Base-by-base conservation (phyloP, 2,888 invertebrate genomes). In the Macrophya alboannulata region DNA sequence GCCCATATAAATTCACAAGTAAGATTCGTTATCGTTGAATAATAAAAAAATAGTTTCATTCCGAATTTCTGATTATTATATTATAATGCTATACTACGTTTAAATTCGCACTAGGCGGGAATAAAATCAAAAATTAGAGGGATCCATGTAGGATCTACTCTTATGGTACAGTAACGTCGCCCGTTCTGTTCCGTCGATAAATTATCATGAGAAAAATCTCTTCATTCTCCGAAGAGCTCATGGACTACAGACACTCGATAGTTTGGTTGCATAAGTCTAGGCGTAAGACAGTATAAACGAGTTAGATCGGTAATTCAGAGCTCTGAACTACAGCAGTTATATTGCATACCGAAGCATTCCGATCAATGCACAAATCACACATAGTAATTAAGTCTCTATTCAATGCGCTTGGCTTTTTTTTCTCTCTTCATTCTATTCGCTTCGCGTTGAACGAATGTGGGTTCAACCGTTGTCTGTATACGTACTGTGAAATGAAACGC, bases 331-430 rank as follows among this genome's bases (percentile, higher is more conserved):
- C 4, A 25, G 62, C 62, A 62, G 62, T 62, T 62, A 62, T 62
- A 25, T 10, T 12, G 55, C n/a, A 55, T 55, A n/a, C 55, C n/a
- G 1, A 8, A 55, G n/a, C 55, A 55, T 55, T 17, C 55, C 17
- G 55, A 55, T 55, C 55, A 8, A n/a, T 55, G 55, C 8, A 55
- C 55, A n/a, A 55, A 55, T 55, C 55, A n/a, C 55, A 55, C 55
- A n/a, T 55, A 55, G 55, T 55, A 55, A 55, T 55, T 55, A 55
- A 55, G 55, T 55, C n/a, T 55, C 55, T 55, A 55, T 55, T 55
- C 55, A 55, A 55, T 55, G 55, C n/a, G n/a, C 55, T n/a, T 5
- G 17, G 8, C 55, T n/a, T n/a, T 55, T 1, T n/a, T n/a, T 55
- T n/a, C n/a, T n/a, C n/a, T n/a, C n/a, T 55, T n/a, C 8, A 55